phyloP scores from a whole-genome alignment of 2,113 vertebrate species.

The Kobus ellipsiprymnus region DNA sequence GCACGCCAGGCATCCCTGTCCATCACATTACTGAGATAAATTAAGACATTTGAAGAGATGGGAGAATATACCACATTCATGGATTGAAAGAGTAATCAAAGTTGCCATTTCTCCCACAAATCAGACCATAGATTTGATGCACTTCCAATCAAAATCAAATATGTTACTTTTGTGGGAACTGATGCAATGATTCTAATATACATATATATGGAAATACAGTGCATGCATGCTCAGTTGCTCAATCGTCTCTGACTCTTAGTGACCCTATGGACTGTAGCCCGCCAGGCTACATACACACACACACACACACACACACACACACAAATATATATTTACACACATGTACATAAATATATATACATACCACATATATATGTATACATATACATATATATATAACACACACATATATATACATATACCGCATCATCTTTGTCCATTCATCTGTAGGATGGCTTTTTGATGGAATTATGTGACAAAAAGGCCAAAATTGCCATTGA shows the following conservation, averaged over 20 bases:
- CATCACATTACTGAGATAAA: background rate
- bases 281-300: background rate
- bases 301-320: fast-evolving
- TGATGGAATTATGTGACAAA: background rate
- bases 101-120: background rate
- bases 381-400: background rate
- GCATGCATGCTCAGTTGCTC: background rate
- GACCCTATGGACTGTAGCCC: background rate
- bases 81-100: background rate
- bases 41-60: background rate
- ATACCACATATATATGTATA: background rate
- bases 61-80: background rate
- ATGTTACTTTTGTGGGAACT: background rate
- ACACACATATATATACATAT: background rate
- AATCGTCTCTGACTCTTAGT: background rate
- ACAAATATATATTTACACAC: background rate
- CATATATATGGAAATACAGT: background rate
- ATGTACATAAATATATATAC: background rate
- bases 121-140: background rate
- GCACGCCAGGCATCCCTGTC: no score
- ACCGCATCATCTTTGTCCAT: background rate
- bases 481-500: background rate
- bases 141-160: background rate
- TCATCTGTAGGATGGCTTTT: background rate
- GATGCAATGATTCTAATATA: background rate